Base-by-base conservation (phyloP, 2,888 invertebrate genomes). In the Strigamia crassipes region DNA sequence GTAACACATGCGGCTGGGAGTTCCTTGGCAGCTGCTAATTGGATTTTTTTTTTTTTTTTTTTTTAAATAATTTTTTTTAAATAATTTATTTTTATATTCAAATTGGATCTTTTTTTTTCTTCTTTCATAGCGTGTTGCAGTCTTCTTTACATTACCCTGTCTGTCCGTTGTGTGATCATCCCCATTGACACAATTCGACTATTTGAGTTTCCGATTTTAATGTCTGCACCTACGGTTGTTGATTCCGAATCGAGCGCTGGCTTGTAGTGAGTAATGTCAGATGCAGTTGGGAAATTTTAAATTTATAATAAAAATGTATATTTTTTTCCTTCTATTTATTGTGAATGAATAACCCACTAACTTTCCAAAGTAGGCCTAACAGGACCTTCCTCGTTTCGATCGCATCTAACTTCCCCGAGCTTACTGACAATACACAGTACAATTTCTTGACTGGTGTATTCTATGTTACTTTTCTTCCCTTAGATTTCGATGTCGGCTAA, bases 21-120 rank as follows among this genome's bases (percentile, higher is more conserved):
- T 61, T 61, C 61, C 61, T 61, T 61, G 61, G 61, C 61, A 61
- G 61, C 61, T 61, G 61, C 61, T 61, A 61, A 61, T 61, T 21
- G 61, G 61, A 61, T 61, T 15, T 51, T 3, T 5, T 38, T 38
- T 38, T 10, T 38, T n/a, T 61, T 18, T 61, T n/a, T n/a, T n/a
- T 61, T 61, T 61, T n/a, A 46, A 46, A 46, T n/a, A n/a, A 46
- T 15, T 42, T 46, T n/a, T 61, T 61, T 61, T n/a, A 46, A 46
- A 46, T n/a, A n/a, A 46, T 15, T 42, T 46, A 15, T 46, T 46
- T 13, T 46, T 46, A 13, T 46, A 46, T 61, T 10, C 21, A 23
- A 61, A 61, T 61, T 61, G 5, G 21, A 61, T 18, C 1, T 61
- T 61, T 46, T 13, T 46, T 5, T 46, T 13, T 46, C 12, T 21